These are phyloP conservation scores for Onthophagus taurus DNA, from an alignment of 1,140 invertebrate species.

Conservation along the genomic window DNA sequence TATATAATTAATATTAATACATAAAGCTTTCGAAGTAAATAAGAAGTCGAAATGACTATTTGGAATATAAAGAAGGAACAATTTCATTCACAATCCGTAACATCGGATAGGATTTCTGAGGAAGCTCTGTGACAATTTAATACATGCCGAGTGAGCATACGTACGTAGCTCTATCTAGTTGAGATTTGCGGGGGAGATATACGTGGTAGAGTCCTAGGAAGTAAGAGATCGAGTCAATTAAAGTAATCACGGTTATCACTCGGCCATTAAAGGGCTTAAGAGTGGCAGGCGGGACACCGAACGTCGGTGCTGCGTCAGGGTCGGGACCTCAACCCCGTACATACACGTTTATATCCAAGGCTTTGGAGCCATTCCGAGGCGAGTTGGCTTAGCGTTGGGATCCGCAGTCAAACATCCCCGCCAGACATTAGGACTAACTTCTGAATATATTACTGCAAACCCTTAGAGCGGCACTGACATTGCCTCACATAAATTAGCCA, in stretches of 20 bases:
- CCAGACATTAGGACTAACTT: slow-evolving; percentile 36
- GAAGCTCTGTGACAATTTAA: no score
- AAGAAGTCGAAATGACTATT: no score
- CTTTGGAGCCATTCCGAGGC: slow-evolving; percentile 25
- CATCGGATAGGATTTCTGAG: no score
- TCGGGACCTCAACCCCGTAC: no score
- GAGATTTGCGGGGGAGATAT: no score
- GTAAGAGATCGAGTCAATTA: slow-evolving; percentile 25
- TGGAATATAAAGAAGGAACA: no score
- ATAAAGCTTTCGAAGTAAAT: no score
- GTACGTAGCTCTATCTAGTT: no score
- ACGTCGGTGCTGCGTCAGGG: slow-evolving; percentile 29
- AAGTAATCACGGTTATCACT: slow-evolving; percentile 32
- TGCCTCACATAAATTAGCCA: slow-evolving; percentile 34
- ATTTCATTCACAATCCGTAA: no score
- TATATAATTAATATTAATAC: no score
- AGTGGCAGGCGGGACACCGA: slow-evolving; percentile 23
- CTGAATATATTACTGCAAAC: slow-evolving; percentile 34
- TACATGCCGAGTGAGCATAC: no score
- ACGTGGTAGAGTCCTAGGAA: no score
- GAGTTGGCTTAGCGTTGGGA: slow-evolving; percentile 25
- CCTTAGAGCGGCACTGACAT: slow-evolving; percentile 24
- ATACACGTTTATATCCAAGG: slow-evolving; percentile 27
- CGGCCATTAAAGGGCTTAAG: slow-evolving; percentile 33
- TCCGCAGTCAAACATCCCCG: slow-evolving; percentile 33